Evolutionary conservation across 2,113 vertebrate species (phyloP).

Genomic region (Elachura formosa): DNA sequence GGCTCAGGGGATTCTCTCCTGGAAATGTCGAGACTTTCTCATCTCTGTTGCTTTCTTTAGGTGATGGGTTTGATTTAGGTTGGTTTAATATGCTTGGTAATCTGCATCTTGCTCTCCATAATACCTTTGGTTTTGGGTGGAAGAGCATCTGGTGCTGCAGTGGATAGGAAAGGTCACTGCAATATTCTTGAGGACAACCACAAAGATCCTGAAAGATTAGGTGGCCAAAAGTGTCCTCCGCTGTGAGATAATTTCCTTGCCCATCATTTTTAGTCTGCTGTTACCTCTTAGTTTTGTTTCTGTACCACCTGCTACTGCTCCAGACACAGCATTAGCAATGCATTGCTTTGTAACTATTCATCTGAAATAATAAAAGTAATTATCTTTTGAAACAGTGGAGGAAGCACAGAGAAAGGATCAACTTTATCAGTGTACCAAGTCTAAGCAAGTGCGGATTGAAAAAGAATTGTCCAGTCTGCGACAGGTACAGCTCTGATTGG

Average conservation of each 20-base stretch:
- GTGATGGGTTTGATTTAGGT: background rate
- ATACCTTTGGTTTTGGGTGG: background rate
- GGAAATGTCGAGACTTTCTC: background rate
- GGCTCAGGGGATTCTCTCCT: background rate
- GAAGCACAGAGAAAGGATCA: slow-evolving; percentile 81
- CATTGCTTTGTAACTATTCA: background rate
- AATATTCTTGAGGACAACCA: background rate
- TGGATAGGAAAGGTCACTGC: background rate
- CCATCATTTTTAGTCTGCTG: background rate
- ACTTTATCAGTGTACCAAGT: slow-evolving; percentile 79
- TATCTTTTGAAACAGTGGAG: slow-evolving; percentile 73
- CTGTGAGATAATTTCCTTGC: background rate
- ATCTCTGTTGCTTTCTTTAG: background rate
- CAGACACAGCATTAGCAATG: background rate
- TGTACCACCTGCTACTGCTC: background rate
- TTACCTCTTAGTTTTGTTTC: background rate
- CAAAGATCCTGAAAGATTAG: background rate
- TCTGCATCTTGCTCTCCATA: background rate
- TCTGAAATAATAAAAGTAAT: background rate
- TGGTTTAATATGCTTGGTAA: background rate
- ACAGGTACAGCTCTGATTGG: slow-evolving; percentile 68
- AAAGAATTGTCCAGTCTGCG: slow-evolving; percentile 75
- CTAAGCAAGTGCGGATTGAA: slow-evolving; percentile 80
- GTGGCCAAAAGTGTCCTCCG: background rate
- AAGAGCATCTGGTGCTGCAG: background rate